phyloP scores from a whole-genome alignment of 2,888 invertebrate genomes.

The Pachycephus smyrnensis region DNA sequence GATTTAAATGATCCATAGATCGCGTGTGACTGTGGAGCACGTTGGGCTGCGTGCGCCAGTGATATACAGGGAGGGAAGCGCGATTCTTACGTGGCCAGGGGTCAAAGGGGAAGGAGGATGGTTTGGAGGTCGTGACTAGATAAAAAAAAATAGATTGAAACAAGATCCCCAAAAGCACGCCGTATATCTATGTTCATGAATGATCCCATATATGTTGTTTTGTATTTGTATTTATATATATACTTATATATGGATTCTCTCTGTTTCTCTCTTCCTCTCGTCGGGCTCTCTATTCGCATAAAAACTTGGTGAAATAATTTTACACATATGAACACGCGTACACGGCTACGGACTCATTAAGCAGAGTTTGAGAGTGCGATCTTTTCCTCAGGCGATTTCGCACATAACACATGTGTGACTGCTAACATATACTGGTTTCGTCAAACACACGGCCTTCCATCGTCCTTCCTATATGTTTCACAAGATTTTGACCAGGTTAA shows the following conservation, averaged over 20 bases:
- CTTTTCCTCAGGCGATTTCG: background rate
- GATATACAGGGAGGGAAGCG: constrained; percentile 8
- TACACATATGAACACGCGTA: background rate
- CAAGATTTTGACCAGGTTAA: background rate
- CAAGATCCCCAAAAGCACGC: background rate
- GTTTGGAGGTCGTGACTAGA: background rate
- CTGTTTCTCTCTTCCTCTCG: background rate
- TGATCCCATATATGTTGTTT: background rate
- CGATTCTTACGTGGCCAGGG: constrained; percentile 4
- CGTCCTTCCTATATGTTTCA: background rate
- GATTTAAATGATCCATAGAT: constrained; percentile 26
- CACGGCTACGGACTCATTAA: background rate
- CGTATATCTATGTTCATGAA: background rate
- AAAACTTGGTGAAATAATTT: background rate
- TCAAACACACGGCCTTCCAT: background rate
- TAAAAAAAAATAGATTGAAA: background rate
- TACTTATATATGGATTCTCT: background rate
- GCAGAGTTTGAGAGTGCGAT: background rate
- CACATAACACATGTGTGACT: too few relatives aligned
- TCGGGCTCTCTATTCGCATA: background rate
- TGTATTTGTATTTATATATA: background rate
- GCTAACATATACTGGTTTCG: too few relatives aligned
- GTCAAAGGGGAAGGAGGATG: constrained; percentile 4
- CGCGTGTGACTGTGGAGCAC: constrained; percentile 9
- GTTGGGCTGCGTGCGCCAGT: constrained; percentile 11